Base-by-base conservation (phyloP, 2,113 vertebrate species). In the Alligator mississippiensis region DNA sequence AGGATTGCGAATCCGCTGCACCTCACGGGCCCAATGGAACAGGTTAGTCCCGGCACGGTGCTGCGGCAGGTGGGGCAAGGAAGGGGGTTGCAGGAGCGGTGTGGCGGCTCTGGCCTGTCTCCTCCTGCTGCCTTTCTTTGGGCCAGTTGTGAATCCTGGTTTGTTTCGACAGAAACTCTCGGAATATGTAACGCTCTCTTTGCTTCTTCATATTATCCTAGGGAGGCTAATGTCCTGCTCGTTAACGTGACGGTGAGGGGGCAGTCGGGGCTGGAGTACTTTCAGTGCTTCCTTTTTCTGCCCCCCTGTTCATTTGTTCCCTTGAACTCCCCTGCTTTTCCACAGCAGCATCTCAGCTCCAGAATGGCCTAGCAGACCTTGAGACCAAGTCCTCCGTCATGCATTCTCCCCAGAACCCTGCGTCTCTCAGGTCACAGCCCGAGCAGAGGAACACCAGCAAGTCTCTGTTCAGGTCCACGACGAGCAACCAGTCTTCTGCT, bases 1-100 rank as follows among this genome's bases (percentile, higher is more conserved):
- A 98, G 91, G 99, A 99, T 90, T 97, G 97, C 18, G 99, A 99
- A 88, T 90, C 96, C 1, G 94, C 98, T 2, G 93, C 95, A 0
- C 97, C 98, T 16, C 96, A 96, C 75, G 38, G 88, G 57, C 92
- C 97, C 3, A 97, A 98, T 86, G 93, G 96, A 87, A 85, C 98
- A 90, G 98, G 99, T 99, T 95, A 98, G 92, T 90, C 87, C 27
- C 66, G 28, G 3, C 4, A 3, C 28, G 21, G 62, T 4, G 19
- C 84, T 3, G 5, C 72, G 10, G 89, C 63, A 81, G 81, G 47
- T 0, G 7, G n/a, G 55, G 70, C 12, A 4, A 57, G 2, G 2
- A 3, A 19, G 27, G 60, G 68, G 1, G 30, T 15, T 66, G 15
- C 4, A 27, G 54, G 72, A 66, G 54, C 81, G 27, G 58, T 60